A percentile compares a stretch with the other conserved stretches of the same genome.
These are phyloP conservation scores for Cryptoprocta ferox DNA, from an alignment of 2,797 vertebrate genomes.

Conservation along the genomic window DNA sequence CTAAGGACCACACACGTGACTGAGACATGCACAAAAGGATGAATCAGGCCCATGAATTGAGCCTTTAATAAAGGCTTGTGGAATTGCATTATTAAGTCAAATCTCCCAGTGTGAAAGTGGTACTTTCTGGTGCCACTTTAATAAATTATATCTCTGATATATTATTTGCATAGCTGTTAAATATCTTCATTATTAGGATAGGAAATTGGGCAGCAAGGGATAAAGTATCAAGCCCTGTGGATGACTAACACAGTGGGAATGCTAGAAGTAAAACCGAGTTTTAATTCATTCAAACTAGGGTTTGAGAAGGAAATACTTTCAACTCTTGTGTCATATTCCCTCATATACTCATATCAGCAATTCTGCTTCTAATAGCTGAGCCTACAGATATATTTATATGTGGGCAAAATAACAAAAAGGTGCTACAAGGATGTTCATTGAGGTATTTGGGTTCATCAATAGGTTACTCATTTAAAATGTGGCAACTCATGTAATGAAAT, in stretches of 20 bases:
- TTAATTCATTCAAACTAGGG: neutral
- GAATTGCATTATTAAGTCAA: slow-evolving; percentile 55
- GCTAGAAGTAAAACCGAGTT: slow-evolving; percentile 25
- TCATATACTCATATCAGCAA: neutral
- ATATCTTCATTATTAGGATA: slow-evolving; percentile 60
- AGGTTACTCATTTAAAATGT: slow-evolving; percentile 12
- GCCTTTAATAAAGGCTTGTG: slow-evolving; percentile 41
- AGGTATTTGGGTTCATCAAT: neutral
- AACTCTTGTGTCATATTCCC: neutral
- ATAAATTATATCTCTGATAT: slow-evolving; percentile 67
- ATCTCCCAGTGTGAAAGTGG: slow-evolving; percentile 42
- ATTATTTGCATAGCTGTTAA: slow-evolving; percentile 70
- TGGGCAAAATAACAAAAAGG: neutral
- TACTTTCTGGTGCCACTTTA: slow-evolving; percentile 56
- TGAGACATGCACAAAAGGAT: neutral
- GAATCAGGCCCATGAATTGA: neutral
- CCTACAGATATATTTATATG: neutral
- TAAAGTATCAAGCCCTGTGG: neutral
- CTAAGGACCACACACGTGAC: neutral
- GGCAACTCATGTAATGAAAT: neutral
- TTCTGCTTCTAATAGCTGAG: slow-evolving; percentile 1
- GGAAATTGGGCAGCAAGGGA: slow-evolving; percentile 37
- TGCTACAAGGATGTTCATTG: neutral
- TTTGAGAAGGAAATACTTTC: slow-evolving; percentile 36
- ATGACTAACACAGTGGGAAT: neutral